A percentile compares a stretch with the other conserved stretches of the same genome.
These are phyloP conservation scores for Strigops habroptila DNA, from an alignment of 2,113 vertebrate species.

Conservation along the genomic window DNA sequence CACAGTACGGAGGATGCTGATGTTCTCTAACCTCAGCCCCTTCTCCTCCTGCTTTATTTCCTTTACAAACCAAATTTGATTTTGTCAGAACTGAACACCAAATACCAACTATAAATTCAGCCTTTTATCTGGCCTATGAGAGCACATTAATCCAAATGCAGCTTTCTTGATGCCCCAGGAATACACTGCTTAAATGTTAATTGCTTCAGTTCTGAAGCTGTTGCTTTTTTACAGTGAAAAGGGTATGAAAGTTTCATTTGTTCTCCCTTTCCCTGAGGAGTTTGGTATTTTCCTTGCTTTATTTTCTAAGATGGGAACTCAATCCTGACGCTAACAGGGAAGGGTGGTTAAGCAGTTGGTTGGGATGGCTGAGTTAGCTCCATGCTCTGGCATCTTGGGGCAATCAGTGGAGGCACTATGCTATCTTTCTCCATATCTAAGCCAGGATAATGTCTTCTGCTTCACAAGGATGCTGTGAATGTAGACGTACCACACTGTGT, in stretches of 20 bases:
- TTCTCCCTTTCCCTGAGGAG: neutral
- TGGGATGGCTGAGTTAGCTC: neutral
- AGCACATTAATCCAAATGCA: neutral
- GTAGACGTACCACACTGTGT: neutral
- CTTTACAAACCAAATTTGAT: neutral
- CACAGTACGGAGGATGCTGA: neutral
- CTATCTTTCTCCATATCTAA: neutral
- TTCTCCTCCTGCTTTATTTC: neutral
- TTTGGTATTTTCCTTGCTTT: neutral
- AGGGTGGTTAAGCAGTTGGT: neutral
- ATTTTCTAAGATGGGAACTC: neutral
- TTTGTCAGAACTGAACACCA: neutral
- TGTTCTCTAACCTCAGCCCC: neutral
- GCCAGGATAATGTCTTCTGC: neutral
- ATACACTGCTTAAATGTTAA: neutral
- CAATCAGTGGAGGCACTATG: neutral
- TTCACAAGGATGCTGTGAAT: neutral
- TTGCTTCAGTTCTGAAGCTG: neutral
- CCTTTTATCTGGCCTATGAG: neutral
- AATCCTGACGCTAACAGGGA: neutral
- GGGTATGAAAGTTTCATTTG: neutral
- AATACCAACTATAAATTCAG: neutral
- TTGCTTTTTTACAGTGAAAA: neutral
- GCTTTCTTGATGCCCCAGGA: neutral
- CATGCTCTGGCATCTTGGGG: rapidly evolving